Percentiles rank a stretch among this genome's conserved stretches.
Evolutionary conservation across 2,888 invertebrate species (phyloP).

Genomic region (Caenorhabditis sp.): DNA sequence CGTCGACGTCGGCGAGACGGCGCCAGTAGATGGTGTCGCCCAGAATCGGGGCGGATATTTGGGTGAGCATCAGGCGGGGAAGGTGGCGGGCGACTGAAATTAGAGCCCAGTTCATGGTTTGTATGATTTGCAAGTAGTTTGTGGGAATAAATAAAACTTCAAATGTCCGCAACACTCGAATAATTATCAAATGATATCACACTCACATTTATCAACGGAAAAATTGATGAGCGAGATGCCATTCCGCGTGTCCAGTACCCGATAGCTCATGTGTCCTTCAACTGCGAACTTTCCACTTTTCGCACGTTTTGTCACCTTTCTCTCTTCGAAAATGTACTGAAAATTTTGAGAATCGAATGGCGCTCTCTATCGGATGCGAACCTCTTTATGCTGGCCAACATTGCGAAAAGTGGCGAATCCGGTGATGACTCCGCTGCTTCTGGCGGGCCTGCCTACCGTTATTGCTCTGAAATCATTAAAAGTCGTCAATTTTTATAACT

Average conservation of each 20-base stretch:
- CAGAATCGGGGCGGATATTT: conserved; percentile 60
- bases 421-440: conserved; percentile 41
- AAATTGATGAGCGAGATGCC: conserved; percentile 63
- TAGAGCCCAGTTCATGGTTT: not conserved
- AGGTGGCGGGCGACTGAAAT: conserved; percentile 66
- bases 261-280: conserved; percentile 61
- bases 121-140: not conserved
- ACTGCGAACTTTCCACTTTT: conserved; percentile 68
- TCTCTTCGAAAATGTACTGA: conserved; percentile 65
- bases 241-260: conserved; percentile 52
- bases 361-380: too few relatives aligned
- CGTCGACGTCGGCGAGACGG: conserved; percentile 57
- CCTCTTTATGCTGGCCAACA: conserved; percentile 60
- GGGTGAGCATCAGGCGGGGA: conserved; percentile 65
- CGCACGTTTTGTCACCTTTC: conserved; percentile 55
- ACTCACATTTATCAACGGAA: conserved; percentile 60
- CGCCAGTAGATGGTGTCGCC: conserved; percentile 68
- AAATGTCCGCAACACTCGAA: too few relatives aligned
- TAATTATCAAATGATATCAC: too few relatives aligned
- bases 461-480: conserved; percentile 54
- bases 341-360: not conserved
- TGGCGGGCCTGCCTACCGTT: conserved; percentile 50
- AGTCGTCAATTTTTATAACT: not conserved
- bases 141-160: not conserved
- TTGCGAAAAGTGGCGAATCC: conserved; percentile 65